Evolutionary conservation across 2,113 vertebrate genomes (phyloP).

Genomic region (Herpailurus yagouaroundi): DNA sequence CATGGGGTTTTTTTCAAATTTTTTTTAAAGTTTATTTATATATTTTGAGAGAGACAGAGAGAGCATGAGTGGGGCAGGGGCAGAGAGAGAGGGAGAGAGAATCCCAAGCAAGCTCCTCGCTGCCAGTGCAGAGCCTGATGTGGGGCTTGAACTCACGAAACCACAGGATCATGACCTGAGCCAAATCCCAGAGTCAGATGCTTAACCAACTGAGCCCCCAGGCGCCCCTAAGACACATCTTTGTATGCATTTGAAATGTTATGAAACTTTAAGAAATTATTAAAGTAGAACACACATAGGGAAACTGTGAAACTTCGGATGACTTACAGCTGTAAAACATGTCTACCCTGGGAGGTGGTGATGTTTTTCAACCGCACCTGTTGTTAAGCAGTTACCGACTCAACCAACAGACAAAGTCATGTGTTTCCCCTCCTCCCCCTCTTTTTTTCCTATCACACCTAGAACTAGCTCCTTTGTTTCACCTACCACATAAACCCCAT

Average conservation of each 20-base stretch:
- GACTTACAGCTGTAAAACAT: not conserved
- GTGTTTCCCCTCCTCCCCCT: not conserved
- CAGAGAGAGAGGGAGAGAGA: too few relatives aligned
- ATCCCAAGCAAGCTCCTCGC: too few relatives aligned
- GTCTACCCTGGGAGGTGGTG: accelerated
- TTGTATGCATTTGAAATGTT: not conserved
- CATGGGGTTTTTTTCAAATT: too few relatives aligned
- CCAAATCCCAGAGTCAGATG: too few relatives aligned
- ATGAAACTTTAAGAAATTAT: not conserved
- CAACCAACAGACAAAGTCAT: not conserved
- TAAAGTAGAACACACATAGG: not conserved
- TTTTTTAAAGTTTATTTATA: too few relatives aligned
- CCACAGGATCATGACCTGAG: too few relatives aligned
- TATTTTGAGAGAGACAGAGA: too few relatives aligned
- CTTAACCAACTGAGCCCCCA: too few relatives aligned
- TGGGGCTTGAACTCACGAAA: too few relatives aligned
- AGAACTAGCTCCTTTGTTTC: not conserved
- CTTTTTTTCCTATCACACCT: not conserved
- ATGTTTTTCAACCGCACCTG: not conserved
- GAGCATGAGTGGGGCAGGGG: too few relatives aligned
- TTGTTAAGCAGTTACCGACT: not conserved
- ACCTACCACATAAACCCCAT: not conserved
- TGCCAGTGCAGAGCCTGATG: too few relatives aligned
- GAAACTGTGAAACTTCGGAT: not conserved
- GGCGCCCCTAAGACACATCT: not conserved